Evolutionary conservation across 2,888 invertebrate genomes (phyloP), one percentile per base, ranked within the genome.

Genomic region (Odontomyia ornata): DNA sequence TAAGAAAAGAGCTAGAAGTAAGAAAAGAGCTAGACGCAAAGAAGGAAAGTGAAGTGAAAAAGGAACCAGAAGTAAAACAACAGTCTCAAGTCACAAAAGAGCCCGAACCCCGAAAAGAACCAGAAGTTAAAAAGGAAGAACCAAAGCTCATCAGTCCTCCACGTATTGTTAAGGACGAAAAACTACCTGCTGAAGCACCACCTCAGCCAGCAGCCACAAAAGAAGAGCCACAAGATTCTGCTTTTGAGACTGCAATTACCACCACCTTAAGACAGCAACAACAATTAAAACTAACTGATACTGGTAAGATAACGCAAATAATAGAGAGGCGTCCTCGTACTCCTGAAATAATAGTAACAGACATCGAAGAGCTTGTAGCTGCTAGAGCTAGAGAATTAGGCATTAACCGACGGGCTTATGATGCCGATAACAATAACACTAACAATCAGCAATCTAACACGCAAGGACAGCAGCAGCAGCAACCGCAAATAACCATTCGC

Each of bases 401-500:
- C n/a, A 18, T 36, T 73, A 36, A 57, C 21, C 23, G 57, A 21
- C n/a, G 13, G 7, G 21, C 30, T 30, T 56, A 76, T 28, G 76
- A 76, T 78, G 78, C 72, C 21, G 77, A 76, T 30, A 72, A 75
- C 73, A 56, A 46, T 75, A 75, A 75, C 62, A 62, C 57, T 1
- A 46, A 62, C 27, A 62, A 75, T 4, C 76, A 76, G 65, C 78
- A 76, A 76, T 77, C 75, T 76, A 80, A 75, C 73, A 62, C 76
- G 76, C 76, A 71, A 47, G 23, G 71, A 64, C 75, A 56, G 71
- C 76, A 77, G 65, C 78, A 79, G 52, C 79, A 75, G 43, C 79
- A 75, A 43, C 67, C 77, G 36, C 23, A 80, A 76, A 80, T 80
- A 79, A 79, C 77, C 79, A 83, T 83, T 83, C 86, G 85, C 79